Evolutionary conservation across 2,888 invertebrate species (phyloP).

Genomic region (Cryptophagus acutangulus): DNA sequence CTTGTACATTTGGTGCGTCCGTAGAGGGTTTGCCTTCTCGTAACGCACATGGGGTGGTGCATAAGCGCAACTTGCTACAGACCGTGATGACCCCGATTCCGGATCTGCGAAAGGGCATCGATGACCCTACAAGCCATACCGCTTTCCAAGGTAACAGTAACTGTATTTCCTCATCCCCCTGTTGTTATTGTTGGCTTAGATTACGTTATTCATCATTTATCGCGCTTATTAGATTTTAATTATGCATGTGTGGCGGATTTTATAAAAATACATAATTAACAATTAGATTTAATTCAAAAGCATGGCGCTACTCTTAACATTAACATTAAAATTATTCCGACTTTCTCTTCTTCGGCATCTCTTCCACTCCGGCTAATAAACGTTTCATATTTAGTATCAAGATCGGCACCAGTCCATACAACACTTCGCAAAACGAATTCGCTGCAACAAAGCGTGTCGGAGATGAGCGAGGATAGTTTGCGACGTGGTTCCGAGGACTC

Average conservation of each 20-base stretch:
- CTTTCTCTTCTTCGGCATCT: no score
- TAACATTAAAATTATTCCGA: no score
- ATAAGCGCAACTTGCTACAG: conserved; percentile 78
- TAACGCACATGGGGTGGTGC: conserved; percentile 83
- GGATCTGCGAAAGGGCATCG: conserved; percentile 72
- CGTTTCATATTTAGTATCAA: conserved; percentile 51
- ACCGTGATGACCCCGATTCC: conserved; percentile 80
- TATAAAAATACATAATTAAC: no score
- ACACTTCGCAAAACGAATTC: conserved; percentile 45
- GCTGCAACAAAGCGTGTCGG: conserved; percentile 42
- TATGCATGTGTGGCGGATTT: no score
- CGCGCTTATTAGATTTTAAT: no score
- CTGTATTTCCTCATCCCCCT: no score
- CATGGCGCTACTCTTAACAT: no score
- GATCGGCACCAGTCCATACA: conserved; percentile 52
- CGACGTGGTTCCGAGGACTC: conserved; percentile 58
- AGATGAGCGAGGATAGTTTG: conserved; percentile 47
- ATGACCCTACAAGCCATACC: conserved; percentile 47
- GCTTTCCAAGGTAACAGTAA: conserved; percentile 52
- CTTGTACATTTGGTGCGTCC: conserved; percentile 34
- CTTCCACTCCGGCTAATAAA: no score
- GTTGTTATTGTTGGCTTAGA: no score
- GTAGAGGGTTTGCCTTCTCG: conserved; percentile 58
- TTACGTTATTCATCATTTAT: no score
- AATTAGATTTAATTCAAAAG: no score